phyloP scores from a whole-genome alignment of 2,113 vertebrate species.

The Coptodon rendalli region DNA sequence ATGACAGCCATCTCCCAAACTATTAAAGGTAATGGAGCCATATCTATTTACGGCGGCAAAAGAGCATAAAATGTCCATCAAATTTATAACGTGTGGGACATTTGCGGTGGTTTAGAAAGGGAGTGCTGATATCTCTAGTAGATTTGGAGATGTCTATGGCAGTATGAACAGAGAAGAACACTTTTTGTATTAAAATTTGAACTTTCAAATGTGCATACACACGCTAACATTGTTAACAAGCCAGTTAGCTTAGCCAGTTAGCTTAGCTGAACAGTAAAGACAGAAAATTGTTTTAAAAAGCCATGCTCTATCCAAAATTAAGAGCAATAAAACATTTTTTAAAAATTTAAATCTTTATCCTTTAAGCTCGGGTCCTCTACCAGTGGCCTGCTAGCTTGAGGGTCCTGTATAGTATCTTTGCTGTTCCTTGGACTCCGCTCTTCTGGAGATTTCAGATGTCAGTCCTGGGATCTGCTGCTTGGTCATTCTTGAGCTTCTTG shows the following conservation, averaged over 20 bases:
- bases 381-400: neutral
- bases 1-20: neutral
- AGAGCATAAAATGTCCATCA: slow-evolving; percentile 26
- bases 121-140: neutral
- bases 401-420: neutral
- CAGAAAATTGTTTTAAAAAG: neutral
- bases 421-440: neutral
- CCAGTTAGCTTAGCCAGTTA: neutral
- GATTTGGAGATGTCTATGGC: neutral
- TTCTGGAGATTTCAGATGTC: neutral
- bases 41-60: slow-evolving; percentile 1
- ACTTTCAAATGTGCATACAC: neutral
- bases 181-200: neutral
- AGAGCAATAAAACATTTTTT: neutral
- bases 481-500: neutral
- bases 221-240: neutral
- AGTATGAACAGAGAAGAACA: neutral
- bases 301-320: neutral
- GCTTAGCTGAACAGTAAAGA: neutral
- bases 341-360: fast-evolving
- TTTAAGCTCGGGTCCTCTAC: neutral
- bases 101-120: neutral
- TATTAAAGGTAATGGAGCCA: slow-evolving; percentile 43
- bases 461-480: neutral
- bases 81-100: neutral